These are phyloP conservation scores for Drosophila helvetica DNA, from an alignment of 2,888 invertebrate genomes.

Conservation along the genomic window DNA sequence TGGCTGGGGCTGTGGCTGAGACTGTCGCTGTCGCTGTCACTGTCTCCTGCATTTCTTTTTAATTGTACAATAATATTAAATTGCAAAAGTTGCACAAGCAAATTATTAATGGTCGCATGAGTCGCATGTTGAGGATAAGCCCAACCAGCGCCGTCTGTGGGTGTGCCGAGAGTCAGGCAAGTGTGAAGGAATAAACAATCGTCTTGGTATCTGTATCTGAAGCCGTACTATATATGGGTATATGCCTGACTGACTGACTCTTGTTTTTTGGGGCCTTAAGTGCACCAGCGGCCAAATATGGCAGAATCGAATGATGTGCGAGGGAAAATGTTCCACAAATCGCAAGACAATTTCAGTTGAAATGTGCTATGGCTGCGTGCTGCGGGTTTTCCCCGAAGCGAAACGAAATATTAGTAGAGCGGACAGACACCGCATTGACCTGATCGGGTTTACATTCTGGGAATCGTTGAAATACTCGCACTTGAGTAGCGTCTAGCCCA, in stretches of 20 bases:
- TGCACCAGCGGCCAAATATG: constrained; percentile 39
- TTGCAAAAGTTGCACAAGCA: constrained; percentile 55
- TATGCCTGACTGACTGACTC: constrained; percentile 24
- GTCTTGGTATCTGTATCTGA: constrained; percentile 18
- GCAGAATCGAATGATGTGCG: constrained; percentile 50
- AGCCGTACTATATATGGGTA: constrained; percentile 40
- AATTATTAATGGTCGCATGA: constrained; percentile 60
- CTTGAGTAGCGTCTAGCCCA: constrained; percentile 20
- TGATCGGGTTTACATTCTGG: constrained; percentile 29
- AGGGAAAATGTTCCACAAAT: constrained; percentile 34
- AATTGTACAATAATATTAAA: constrained; percentile 74
- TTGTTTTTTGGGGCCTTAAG: constrained; percentile 36
- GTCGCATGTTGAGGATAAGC: constrained; percentile 56
- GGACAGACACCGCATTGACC: constrained; percentile 15
- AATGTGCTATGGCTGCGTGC: neutral
- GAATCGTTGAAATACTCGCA: constrained; percentile 25
- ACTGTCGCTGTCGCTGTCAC: neutral
- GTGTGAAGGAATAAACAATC: constrained; percentile 58
- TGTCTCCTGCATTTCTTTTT: constrained; percentile 57
- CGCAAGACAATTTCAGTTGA: constrained; percentile 31
- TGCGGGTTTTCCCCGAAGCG: neutral
- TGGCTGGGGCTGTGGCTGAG: neutral
- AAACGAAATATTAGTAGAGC: constrained; percentile 21
- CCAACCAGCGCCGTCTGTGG: constrained; percentile 43
- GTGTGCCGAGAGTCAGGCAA: constrained; percentile 63